Base-by-base conservation (phyloP, 1,140 invertebrate genomes). In the Dolichoris vasculosae region DNA sequence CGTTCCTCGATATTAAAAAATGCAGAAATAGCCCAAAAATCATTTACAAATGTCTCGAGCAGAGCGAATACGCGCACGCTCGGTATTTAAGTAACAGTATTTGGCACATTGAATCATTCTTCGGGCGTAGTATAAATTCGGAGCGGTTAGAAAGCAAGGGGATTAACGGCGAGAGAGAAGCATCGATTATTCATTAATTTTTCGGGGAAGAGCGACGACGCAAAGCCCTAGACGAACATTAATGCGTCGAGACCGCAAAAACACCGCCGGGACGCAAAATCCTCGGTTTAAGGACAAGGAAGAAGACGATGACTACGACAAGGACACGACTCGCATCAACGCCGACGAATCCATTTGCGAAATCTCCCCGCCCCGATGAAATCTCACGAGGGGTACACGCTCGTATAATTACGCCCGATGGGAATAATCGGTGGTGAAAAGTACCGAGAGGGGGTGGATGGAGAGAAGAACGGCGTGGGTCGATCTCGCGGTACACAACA, bases 71-170 rank as follows among this genome's bases (percentile, higher is more conserved):
- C 43, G 69, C n/a, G 69, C 69, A 38, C 20, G 38, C 38, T 73
- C 69, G 43, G 69, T 73, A 73, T 73, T 73, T 73, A 43, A 73
- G 69, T 73, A 73, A 43, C 35, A 73, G 69, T 73, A 73, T 73
- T 73, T 73, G 69, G 69, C 38, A 73, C 69, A 73, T 73, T 26
- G 38, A 73, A 43, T 73, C 38, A n/a, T n/a, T 73, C 7, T n/a
- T 38, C 38, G 43, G 38, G 0, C 69, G 38, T 43, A 38, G 69
- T 43, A 26, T 73, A 43, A 73, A 73, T 73, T 73, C 69, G 23
- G 69, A 17, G 69, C n/a, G 38, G 3, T 40, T n/a, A 3, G n/a
- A 59, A 59, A 59, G 55, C 55, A 38, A 73, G 69, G n/a, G n/a
- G n/a, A n/a, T n/a, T 23, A 43, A 6, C 35, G 15, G 15, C 26